Percentiles rank a stretch among this genome's conserved stretches.
Conservation (phyloP, 2,888 invertebrate species). For the Mylabris sibirica region DNA sequence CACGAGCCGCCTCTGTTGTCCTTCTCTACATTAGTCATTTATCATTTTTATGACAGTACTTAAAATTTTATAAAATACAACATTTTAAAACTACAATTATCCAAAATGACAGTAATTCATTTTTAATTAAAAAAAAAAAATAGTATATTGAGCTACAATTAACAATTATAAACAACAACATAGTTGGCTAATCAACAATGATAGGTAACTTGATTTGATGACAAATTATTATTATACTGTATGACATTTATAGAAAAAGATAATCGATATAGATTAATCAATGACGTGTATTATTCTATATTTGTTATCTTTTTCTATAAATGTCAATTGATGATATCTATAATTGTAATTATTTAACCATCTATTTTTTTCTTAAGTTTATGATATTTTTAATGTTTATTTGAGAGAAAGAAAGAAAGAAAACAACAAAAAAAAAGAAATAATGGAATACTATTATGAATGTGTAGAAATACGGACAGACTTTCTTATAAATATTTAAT, state of each 20-base stretch:
- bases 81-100: too few relatives aligned
- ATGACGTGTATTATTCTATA: neutral
- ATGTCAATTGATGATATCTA: too few relatives aligned
- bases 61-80: too few relatives aligned
- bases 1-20: too few relatives aligned
- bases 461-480: neutral
- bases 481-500: conserved; percentile 57
- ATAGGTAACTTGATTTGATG: too few relatives aligned
- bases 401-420: neutral
- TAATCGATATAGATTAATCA: neutral
- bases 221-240: neutral
- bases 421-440: neutral
- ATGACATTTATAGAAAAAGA: neutral
- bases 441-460: neutral
- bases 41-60: too few relatives aligned
- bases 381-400: neutral
- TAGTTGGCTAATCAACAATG: too few relatives aligned
- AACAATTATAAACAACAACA: neutral
- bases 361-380: neutral
- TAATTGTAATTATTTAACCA: neutral
- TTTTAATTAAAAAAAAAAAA: too few relatives aligned
- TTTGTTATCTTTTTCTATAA: neutral
- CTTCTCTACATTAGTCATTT: too few relatives aligned
- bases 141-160: neutral
- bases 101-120: neutral